Evolutionary conservation across 1,140 invertebrate genomes (phyloP), one percentile per base, ranked within the genome.

Genomic region (Hyposmocoma kahamanoa): DNA sequence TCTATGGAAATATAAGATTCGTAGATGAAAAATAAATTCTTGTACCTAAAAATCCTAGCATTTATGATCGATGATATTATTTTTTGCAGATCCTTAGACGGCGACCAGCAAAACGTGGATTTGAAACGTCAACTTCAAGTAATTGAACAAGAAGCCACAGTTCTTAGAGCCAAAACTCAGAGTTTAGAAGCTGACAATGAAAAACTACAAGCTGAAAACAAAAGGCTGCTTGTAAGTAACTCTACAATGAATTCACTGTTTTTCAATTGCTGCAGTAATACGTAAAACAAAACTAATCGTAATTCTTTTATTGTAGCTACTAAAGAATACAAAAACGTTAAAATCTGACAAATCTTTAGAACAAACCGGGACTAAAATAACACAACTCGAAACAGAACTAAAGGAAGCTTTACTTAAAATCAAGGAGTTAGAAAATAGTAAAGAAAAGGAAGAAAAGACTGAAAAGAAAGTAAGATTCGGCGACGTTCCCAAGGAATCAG

Each of bases 121-220:
- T 76, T 93, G 28, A 92, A 91, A 73, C 79, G 91, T 32, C 92
- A 94, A 79, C 75, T 95, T 17, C 91, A 93, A 81, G 81, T 92
- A 1, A 89, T 93, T 26, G 91, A 93, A 72, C 91, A 93, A 84
- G 93, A 94, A 83, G 91, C 91, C 15, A 77, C 67, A 26, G 89
- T 92, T 21, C 70, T 94, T 42, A 84, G 91, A 56, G 81, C 88
- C 20, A 93, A 91, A 76, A 88, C 89, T 36, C 88, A 90, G 59
- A 87, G 78, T 17, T 70, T 94, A 28, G 93, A 95, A 80, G 78
- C 82, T 8, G 93, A 95, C 63, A 93, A 94, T 74, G 93, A 95
- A 61, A 92, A 91, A 68, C 65, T 94, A 24, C 79, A 82, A 47
- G 85, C 89, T 30, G 93, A 95, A 73, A 94, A 94, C 67, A 93